These are phyloP conservation scores for Hormaphis cornu DNA, from an alignment of 1,140 invertebrate genomes.

Conservation along the genomic window DNA sequence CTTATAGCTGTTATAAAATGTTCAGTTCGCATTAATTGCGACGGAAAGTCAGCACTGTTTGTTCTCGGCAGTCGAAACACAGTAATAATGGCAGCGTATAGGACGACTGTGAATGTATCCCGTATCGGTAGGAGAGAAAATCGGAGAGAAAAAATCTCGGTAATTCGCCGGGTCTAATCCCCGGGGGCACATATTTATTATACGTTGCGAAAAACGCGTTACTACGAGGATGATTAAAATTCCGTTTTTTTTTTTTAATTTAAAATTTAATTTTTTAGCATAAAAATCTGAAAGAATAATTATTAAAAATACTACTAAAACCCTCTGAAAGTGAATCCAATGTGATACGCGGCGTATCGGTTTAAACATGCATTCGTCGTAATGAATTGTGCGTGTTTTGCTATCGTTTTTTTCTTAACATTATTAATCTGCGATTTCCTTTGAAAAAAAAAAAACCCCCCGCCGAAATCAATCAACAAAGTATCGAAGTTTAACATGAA, in stretches of 20 bases:
- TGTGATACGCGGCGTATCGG: too few species aligned
- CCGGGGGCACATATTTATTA: slow-evolving; percentile 3
- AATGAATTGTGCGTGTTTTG: too few species aligned
- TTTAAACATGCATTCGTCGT: too few species aligned
- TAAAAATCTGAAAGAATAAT: background rate
- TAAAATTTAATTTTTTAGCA: slow-evolving; percentile 10
- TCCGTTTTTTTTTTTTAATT: slow-evolving; percentile 2
- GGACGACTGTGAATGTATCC: background rate
- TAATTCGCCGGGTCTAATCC: background rate
- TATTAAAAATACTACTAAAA: background rate
- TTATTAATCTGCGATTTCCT: too few species aligned
- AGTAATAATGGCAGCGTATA: background rate
- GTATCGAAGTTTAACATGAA: too few species aligned
- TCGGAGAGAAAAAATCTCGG: slow-evolving; percentile 10
- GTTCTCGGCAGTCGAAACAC: background rate
- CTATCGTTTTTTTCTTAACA: too few species aligned
- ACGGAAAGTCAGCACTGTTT: background rate
- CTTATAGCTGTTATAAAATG: too few species aligned
- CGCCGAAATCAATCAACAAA: too few species aligned
- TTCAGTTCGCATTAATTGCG: background rate
- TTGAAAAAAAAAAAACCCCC: too few species aligned
- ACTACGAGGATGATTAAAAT: slow-evolving; percentile 11
- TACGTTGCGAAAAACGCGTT: slow-evolving; percentile 1
- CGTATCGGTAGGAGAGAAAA: background rate
- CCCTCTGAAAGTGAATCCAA: background rate